A percentile compares a stretch with the other conserved stretches of the same genome.
Evolutionary conservation across 2,888 invertebrate species (phyloP).

Genomic region (Bunonema sp.): DNA sequence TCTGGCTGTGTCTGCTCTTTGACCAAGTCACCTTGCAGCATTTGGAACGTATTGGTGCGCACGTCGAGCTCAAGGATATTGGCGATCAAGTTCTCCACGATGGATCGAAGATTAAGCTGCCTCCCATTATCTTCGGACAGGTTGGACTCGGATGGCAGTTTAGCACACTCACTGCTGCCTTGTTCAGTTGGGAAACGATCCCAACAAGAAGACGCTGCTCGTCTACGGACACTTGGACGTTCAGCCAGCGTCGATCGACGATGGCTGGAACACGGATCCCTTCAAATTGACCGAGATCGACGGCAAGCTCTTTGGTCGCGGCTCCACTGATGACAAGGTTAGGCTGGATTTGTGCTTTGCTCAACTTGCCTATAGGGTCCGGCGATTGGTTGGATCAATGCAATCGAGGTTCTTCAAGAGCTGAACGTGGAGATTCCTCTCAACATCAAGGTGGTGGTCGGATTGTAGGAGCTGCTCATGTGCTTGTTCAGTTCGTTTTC

Average conservation of each 20-base stretch:
- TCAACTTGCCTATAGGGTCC: slow-evolving; percentile 53
- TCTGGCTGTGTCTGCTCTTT: background rate
- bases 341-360: too few relatives aligned
- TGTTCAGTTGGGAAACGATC: slow-evolving; percentile 64
- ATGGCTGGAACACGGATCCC: slow-evolving; percentile 84
- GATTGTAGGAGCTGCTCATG: background rate
- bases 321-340: slow-evolving; percentile 70
- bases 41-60: slow-evolving; percentile 21
- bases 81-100: slow-evolving; percentile 18
- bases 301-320: slow-evolving; percentile 76
- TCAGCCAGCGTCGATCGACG: slow-evolving; percentile 65
- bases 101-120: slow-evolving; percentile 16
- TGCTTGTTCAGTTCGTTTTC: slow-evolving; percentile 60
- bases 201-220: slow-evolving; percentile 74
- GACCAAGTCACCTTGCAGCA: slow-evolving; percentile 46
- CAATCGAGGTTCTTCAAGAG: slow-evolving; percentile 70
- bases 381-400: slow-evolving; percentile 84
- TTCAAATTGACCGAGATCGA: slow-evolving; percentile 73
- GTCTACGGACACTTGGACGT: slow-evolving; percentile 96
- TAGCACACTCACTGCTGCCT: too few relatives aligned
- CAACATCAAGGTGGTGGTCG: slow-evolving; percentile 50
- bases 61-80: slow-evolving; percentile 21
- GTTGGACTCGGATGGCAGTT: too few relatives aligned
- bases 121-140: slow-evolving; percentile 34
- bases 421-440: slow-evolving; percentile 56